Base-by-base conservation (phyloP, 53 echinoderm and acorn worm species). In the Temnopleurus reevesii region DNA sequence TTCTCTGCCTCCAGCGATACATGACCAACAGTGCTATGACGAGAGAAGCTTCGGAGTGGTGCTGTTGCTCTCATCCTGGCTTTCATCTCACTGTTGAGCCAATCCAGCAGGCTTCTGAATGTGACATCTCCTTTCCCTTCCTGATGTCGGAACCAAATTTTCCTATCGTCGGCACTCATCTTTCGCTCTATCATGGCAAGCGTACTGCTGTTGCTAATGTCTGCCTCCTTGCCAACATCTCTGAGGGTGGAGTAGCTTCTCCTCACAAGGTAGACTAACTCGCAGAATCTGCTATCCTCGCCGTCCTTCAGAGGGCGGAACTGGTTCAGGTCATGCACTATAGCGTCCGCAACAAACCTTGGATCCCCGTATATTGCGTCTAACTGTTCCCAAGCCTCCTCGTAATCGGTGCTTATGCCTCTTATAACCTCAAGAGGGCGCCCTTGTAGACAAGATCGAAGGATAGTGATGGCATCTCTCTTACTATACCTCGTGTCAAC, bases 331-430 rank as follows among this genome's bases (percentile, higher is more conserved):
- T 91, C 92, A 47, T 89, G 47, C 2, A 49, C 59, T 18, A 91
- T 49, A 23, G 47, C 79, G 44, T 91, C 92, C 8, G 92, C 63
- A 0, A 91, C 41, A 31, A 81, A 79, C 43, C 89, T 41, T 23
- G 91, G 91, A 58, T 89, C 91, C 17, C 91, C 92, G 38, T 91
- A 91, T 13, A 89, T 47, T 3, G 65, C 59, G 77, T 91, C 79
- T 4, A 89, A 64, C 2, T 91, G 64, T 12, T 0, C 60, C 28
- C 28, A 60, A 2, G 60, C 60, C 30, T 8, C 60, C 27, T 60
- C 59, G n/a, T 27, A 59, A 28, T 59, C 59, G 1, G 4, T 3
- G 9, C 59, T 30, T 2, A 60, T 8, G 15, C 60, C 60, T 28
- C 5, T 8, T n/a, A 60, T 30, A 9, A 60, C 2, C 12, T 60